Base-by-base conservation (phyloP, 2,888 invertebrate genomes). In the Diaprepes abbreviatus region DNA sequence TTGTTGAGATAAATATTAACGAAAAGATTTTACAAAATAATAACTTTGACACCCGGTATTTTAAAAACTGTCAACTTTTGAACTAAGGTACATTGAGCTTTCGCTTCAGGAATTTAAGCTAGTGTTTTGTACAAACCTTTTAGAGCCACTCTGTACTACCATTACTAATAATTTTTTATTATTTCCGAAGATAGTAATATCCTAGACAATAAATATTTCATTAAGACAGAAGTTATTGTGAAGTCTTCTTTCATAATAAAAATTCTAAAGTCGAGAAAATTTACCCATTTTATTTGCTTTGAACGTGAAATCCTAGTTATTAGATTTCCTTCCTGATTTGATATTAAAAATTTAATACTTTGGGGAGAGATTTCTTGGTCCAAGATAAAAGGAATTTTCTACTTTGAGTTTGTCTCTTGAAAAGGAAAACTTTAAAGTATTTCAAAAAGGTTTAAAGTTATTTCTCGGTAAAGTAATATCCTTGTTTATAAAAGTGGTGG, bases 311-410 rank as follows among this genome's bases (percentile, higher is more conserved):
- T n/a, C 45, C n/a, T n/a, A 12, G 35, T 54, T 54, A 54, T 54
- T 33, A 54, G 45, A 60, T 60, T 48, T 60, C 45, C 60, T 48
- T 50, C 31, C 50, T 48, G 48, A 60, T 60, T 60, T 48, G 60
- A 60, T 60, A 60, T 60, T 48, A 60, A 60, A 60, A 45, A 45
- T 36, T 31, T 60, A 60, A 48, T 60, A 33, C 45, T 45, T 35
- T 16, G 5, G 48, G 35, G 45, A 48, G 35, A 33, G 19, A 35
- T 33, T 43, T 33, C 60, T 48, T 21, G 40, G 35, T 35, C 35
- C 28, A 10, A 60, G 31, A 60, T 60, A 33, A 60, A 60, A 60
- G 48, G 45, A 17, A 17, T 21, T 33, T 35, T 36, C 28, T n/a
- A 12, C 45, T 24, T 7, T 12, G 19, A 21, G 9, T 35, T 40